These are phyloP conservation scores for Oryzaephilus surinamensis DNA, from an alignment of 1,140 invertebrate genomes.

Conservation along the genomic window DNA sequence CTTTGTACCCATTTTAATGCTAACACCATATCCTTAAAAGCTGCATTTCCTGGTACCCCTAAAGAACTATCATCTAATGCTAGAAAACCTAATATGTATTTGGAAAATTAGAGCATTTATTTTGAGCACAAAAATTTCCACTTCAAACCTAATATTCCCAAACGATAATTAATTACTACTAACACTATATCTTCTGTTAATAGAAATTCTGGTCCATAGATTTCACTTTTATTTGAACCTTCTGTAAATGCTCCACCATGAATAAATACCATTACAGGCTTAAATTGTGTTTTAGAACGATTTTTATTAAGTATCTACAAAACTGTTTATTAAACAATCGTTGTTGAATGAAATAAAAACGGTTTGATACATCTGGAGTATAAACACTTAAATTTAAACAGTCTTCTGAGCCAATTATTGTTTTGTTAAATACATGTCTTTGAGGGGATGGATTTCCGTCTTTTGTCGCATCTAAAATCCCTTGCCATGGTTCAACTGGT, in stretches of 20 bases:
- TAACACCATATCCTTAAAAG: conserved; percentile 48
- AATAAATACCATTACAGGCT: conserved; percentile 41
- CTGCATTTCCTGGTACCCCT: conserved; percentile 45
- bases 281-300: conserved; percentile 8
- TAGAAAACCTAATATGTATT: conserved; percentile 14
- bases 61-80: conserved; percentile 29
- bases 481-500: conserved; percentile 35
- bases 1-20: conserved; percentile 46
- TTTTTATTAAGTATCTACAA: conserved; percentile 1
- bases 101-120: neutral
- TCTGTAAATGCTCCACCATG: conserved; percentile 39
- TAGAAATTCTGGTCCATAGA: conserved; percentile 48
- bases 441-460: conserved; percentile 11
- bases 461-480: conserved; percentile 38
- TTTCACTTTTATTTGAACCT: conserved; percentile 38
- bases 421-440: conserved; percentile 3
- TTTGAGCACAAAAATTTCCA: neutral
- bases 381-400: conserved; percentile 66
- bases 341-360: neutral
- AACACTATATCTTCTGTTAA: conserved; percentile 53
- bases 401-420: conserved; percentile 43
- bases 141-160: conserved; percentile 47
- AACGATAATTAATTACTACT: conserved; percentile 56
- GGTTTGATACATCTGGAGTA: conserved; percentile 37
- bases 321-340: neutral